Conservation (phyloP, 2,888 invertebrate genomes). For the Drosophila planitibia region DNA sequence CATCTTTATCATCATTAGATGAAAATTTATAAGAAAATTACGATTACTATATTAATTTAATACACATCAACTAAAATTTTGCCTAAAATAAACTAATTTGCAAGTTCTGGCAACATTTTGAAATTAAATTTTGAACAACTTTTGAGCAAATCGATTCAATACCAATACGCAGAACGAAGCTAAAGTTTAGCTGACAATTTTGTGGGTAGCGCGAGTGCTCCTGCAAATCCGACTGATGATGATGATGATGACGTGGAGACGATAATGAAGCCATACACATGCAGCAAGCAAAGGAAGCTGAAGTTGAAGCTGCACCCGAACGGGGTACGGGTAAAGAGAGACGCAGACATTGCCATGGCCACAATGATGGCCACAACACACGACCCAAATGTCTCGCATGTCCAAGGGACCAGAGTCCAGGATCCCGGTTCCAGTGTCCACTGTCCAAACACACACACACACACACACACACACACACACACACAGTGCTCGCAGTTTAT, state of each 20-base stretch:
- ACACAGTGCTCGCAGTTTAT: background rate
- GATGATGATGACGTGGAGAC: conserved; percentile 43
- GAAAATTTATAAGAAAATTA: no score
- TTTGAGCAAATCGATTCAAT: conserved; percentile 4
- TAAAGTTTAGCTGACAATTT: conserved; percentile 52
- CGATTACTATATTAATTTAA: no score
- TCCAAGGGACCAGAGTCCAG: conserved; percentile 18
- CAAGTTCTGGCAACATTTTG: background rate
- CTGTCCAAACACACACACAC: background rate
- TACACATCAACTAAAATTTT: background rate
- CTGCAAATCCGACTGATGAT: conserved; percentile 12
- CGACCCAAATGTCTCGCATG: conserved; percentile 60
- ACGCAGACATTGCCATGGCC: conserved; percentile 42
- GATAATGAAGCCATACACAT: conserved; percentile 77
- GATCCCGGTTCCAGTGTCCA: conserved; percentile 7
- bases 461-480: background rate
- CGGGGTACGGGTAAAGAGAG: background rate
- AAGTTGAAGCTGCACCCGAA: conserved; percentile 5
- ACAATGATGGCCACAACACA: conserved; percentile 70
- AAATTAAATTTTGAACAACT: background rate
- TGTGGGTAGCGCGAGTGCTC: conserved; percentile 37
- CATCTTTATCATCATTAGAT: no score
- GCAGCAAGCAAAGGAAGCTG: conserved; percentile 24
- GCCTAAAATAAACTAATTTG: background rate
- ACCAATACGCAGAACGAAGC: background rate